Conservation (phyloP, 2,888 invertebrate species). For the Hirtodrosophila cameraria region DNA sequence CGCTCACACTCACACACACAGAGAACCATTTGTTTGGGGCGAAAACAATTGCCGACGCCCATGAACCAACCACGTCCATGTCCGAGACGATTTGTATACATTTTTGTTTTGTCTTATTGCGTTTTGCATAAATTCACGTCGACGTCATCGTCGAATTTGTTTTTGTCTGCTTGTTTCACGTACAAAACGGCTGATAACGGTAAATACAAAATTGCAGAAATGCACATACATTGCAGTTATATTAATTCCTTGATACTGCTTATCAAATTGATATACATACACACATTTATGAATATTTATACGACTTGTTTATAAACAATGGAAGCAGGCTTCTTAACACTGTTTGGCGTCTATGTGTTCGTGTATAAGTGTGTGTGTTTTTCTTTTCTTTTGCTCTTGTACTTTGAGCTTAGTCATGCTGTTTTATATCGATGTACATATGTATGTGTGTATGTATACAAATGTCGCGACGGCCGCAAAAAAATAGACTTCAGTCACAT, state of each 20-base stretch:
- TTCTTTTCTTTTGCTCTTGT: constrained; percentile 44
- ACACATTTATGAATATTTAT: constrained; percentile 9
- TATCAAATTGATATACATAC: constrained; percentile 19
- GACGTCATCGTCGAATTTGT: constrained; percentile 36
- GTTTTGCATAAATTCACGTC: constrained; percentile 53
- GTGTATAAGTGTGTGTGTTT: constrained; percentile 4
- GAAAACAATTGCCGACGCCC: constrained; percentile 42
- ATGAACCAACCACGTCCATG: constrained; percentile 41
- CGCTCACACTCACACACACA: background rate
- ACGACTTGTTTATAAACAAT: constrained; percentile 53
- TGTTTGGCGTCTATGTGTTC: background rate
- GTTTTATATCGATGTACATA: constrained; percentile 32
- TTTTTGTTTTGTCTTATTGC: constrained; percentile 36
- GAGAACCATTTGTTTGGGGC: constrained; percentile 33
- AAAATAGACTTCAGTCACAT: constrained; percentile 41
- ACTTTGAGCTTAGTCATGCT: constrained; percentile 70
- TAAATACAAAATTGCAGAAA: constrained; percentile 12
- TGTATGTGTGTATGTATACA: constrained; percentile 19
- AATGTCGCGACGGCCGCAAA: constrained; percentile 35
- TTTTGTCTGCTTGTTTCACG: constrained; percentile 21
- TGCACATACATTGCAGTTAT: constrained; percentile 2
- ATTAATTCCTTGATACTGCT: constrained; percentile 27
- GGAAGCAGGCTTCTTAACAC: constrained; percentile 8
- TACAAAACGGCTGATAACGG: constrained; percentile 39
- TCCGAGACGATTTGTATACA: constrained; percentile 24